phyloP scores from a whole-genome alignment of 92 coral and sea anemone genomes.

The Chrysogorgia sp. region DNA sequence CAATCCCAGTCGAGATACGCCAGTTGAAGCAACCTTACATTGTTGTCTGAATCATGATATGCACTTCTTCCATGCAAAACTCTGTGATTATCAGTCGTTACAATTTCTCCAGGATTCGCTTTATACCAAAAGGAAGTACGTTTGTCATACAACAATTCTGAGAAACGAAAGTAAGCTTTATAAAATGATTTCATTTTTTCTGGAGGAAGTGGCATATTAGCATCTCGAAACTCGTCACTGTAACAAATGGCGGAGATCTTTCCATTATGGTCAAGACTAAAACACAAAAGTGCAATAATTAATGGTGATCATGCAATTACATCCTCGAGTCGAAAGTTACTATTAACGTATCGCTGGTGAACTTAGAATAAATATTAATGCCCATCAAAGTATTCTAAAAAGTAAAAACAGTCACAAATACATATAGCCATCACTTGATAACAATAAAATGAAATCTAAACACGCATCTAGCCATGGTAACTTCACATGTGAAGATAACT shows the following conservation, averaged over 20 bases:
- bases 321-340: too few relatives aligned
- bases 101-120: conserved; percentile 73
- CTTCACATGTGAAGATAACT: too few relatives aligned
- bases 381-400: too few relatives aligned
- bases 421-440: too few relatives aligned
- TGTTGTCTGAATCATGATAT: conserved; percentile 52
- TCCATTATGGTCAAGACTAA: conserved; percentile 13
- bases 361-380: too few relatives aligned
- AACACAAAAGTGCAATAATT: neutral
- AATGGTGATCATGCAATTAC: too few relatives aligned
- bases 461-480: too few relatives aligned
- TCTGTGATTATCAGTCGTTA: conserved; percentile 77
- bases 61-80: conserved; percentile 80
- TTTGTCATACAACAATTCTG: conserved; percentile 3
- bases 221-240: conserved; percentile 41
- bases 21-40: conserved; percentile 68
- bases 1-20: conserved; percentile 89
- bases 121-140: conserved; percentile 43
- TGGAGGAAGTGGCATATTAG: conserved; percentile 26
- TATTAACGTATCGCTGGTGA: too few relatives aligned
- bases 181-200: conserved; percentile 20
- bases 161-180: conserved; percentile 36
- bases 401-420: too few relatives aligned
- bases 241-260: neutral
- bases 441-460: too few relatives aligned